Evolutionary conservation across 2,113 vertebrate species (phyloP).

Genomic region (Cebus imitator): DNA sequence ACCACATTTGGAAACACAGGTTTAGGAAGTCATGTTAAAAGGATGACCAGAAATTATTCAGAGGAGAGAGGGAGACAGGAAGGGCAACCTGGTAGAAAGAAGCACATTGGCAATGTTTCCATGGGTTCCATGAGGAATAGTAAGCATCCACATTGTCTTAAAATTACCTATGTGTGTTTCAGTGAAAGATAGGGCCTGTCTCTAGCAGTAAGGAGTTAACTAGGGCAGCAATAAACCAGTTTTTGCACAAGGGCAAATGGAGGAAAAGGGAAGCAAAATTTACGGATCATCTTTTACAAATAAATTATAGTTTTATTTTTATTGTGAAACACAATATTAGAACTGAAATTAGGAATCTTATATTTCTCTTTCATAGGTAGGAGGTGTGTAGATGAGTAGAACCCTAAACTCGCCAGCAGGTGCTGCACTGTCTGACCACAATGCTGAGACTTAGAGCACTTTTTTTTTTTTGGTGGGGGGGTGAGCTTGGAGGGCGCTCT

Average conservation of each 20-base stretch:
- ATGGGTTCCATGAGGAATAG: neutral
- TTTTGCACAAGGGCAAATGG: neutral
- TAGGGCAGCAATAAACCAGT: neutral
- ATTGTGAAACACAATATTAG: neutral
- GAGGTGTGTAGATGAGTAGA: neutral
- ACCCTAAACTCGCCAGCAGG: neutral
- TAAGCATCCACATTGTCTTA: neutral
- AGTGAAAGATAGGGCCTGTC: neutral
- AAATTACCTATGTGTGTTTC: neutral
- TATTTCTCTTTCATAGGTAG: neutral
- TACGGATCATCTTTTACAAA: neutral
- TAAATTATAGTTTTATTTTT: neutral
- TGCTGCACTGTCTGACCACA: neutral
- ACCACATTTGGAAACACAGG: neutral
- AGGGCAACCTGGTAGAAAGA: neutral
- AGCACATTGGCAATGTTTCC: neutral
- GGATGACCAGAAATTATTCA: neutral
- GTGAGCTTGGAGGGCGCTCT: neutral
- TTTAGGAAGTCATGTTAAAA: neutral
- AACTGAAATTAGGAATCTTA: neutral
- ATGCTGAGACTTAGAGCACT: no score
- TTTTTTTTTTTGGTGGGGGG: no score
- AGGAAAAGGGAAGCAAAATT: neutral
- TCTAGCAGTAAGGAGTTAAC: neutral
- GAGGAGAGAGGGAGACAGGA: neutral